Conservation (phyloP, 2,797 vertebrate genomes). For the Helicolenus hilgendorfi region DNA sequence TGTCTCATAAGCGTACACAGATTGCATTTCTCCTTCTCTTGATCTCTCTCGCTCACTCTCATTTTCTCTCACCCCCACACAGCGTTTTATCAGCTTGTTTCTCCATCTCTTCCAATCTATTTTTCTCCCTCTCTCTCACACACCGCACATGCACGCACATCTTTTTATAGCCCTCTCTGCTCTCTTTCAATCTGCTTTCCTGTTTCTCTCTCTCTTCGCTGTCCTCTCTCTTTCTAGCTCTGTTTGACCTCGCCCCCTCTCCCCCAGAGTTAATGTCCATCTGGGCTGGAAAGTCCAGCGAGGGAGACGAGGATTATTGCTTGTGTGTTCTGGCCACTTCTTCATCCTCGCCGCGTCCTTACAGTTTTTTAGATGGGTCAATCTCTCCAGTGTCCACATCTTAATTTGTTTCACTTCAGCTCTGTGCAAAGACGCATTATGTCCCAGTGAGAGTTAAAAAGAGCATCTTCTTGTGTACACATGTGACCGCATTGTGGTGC, state of each 20-base stretch:
- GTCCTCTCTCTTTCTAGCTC: conserved; percentile 37
- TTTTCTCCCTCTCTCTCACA: conserved; percentile 27
- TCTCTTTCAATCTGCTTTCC: conserved; percentile 72
- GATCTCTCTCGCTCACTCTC: conserved; percentile 49
- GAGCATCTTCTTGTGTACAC: background rate
- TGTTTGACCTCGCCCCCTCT: conserved; percentile 57
- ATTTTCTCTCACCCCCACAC: conserved; percentile 56
- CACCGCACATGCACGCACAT: background rate
- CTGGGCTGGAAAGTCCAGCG: conserved; percentile 72
- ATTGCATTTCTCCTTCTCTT: conserved; percentile 65
- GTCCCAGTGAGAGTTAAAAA: background rate
- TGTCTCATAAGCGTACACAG: conserved; percentile 57
- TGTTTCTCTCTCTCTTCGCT: conserved; percentile 11
- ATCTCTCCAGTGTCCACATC: conserved; percentile 35
- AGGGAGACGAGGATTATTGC: conserved; percentile 72
- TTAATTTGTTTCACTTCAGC: conserved; percentile 34
- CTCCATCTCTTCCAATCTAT: conserved; percentile 69
- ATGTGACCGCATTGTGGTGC: background rate
- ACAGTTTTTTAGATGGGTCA: conserved; percentile 46
- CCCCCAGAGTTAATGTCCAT: conserved; percentile 77
- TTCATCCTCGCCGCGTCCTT: conserved; percentile 39
- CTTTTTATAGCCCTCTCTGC: conserved; percentile 74
- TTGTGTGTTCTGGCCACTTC: conserved; percentile 50
- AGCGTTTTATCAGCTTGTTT: conserved; percentile 69
- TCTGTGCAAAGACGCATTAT: conserved; percentile 19